Base-by-base conservation (phyloP, 2,797 vertebrate species). In the Syndactyla subalaris region DNA sequence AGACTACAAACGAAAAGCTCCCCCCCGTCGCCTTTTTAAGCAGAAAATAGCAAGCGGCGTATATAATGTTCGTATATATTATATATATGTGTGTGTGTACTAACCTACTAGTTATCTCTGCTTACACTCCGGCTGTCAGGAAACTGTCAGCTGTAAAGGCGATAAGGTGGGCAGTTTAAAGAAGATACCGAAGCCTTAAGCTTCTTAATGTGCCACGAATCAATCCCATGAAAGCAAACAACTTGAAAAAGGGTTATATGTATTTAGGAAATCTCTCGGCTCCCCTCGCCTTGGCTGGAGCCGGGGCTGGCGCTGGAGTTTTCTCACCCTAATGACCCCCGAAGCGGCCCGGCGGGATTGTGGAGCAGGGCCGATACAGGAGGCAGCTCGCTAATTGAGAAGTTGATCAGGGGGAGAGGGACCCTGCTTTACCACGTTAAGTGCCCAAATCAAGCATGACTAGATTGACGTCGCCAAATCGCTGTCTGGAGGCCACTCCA, bases 321-420 rank as follows among this genome's bases (percentile, higher is more conserved):
- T 97, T 93, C 94, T 97, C 97, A 96, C 97, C 97, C 97, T 88
- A 85, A 88, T 96, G 98, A 97, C 97, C 97, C 97, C 97, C 34
- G 97, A 89, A 97, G 97, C 76, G 71, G 97, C 97, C 98, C 96
- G 19, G 36, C 74, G 98, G 97, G 97, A 97, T 41, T 74, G 94
- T 84, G 97, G 94, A 97, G 97, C 97, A 95, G 97, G 98, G 97
- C 96, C 34, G 98, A 98, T 98, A 98, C 98, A 97, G 97, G 97
- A 98, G 98, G 98, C 98, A 98, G 98, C 98, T 97, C 97, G 96
- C 98, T 99, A 99, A 99, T 98, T 98, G 98, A 98, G 98, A 98
- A 98, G 98, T 97, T 98, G 98, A 97, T 98, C 95, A 91, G 97
- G 98, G 98, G 98, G 76, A 94, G 97, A 98, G 97, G 97, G 97